Evolutionary conservation across 2,888 invertebrate species (phyloP).

Genomic region (Tenthredo notha): DNA sequence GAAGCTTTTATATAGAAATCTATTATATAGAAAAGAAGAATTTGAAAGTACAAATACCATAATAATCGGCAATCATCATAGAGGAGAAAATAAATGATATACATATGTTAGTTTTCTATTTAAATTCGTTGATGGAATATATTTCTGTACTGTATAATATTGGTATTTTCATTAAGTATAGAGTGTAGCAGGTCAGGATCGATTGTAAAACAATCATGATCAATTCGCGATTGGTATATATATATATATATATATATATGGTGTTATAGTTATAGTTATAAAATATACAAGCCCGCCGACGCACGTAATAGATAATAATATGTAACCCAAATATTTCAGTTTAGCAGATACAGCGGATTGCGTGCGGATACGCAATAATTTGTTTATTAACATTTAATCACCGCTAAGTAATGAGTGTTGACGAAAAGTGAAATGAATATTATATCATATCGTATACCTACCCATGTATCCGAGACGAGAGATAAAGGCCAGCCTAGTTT

Average conservation of each 20-base stretch:
- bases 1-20: no score
- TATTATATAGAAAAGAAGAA: neutral
- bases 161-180: neutral
- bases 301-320: neutral
- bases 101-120: neutral
- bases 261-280: neutral
- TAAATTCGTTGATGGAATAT: neutral
- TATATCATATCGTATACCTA: neutral
- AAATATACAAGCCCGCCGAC: neutral
- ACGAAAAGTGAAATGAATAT: slow-evolving; percentile 44
- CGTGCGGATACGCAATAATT: neutral
- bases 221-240: neutral
- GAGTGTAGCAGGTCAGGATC: neutral
- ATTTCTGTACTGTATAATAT: neutral
- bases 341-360: neutral
- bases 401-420: slow-evolving; percentile 17
- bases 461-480: neutral
- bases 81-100: no score
- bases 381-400: slow-evolving; percentile 31
- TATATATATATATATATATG: neutral
- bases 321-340: neutral
- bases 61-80: neutral
- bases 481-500: slow-evolving; percentile 32
- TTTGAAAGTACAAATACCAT: neutral
- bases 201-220: neutral